These are phyloP conservation scores for Ascaphus truei DNA, from an alignment of 2,113 vertebrate genomes.

Conservation along the genomic window DNA sequence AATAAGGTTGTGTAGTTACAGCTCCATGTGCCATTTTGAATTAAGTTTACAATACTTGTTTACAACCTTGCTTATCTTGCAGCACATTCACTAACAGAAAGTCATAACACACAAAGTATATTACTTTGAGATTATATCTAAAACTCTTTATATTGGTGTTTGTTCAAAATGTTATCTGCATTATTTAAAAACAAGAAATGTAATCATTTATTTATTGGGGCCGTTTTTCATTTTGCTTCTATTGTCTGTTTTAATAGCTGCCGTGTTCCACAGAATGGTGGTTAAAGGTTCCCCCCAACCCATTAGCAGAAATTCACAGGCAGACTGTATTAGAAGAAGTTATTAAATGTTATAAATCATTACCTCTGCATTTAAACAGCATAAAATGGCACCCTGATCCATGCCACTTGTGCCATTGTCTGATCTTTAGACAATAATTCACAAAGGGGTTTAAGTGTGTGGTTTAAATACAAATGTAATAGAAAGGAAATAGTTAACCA, in stretches of 20 bases:
- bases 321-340: background rate
- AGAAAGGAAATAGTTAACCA: background rate
- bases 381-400: background rate
- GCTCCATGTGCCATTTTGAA: no score
- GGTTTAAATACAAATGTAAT: background rate
- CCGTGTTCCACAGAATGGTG: constrained; percentile 1
- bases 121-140: background rate
- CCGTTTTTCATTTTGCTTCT: constrained; percentile 11
- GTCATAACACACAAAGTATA: background rate
- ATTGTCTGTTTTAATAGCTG: constrained; percentile 18
- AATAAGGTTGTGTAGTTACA: no score
- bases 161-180: constrained; percentile 10
- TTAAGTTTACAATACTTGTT: no score
- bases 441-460: background rate
- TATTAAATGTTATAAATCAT: constrained; percentile 15
- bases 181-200: constrained; percentile 13
- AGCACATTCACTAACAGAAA: no score
- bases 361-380: background rate
- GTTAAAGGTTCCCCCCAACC: background rate
- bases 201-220: background rate
- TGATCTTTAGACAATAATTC: background rate
- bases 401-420: background rate
- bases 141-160: constrained; percentile 21
- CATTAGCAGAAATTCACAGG: constrained; percentile 7
- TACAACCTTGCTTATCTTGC: no score